These are phyloP conservation scores for Thoracochromis brauschi DNA, from an alignment of 2,113 vertebrate genomes.

Conservation along the genomic window DNA sequence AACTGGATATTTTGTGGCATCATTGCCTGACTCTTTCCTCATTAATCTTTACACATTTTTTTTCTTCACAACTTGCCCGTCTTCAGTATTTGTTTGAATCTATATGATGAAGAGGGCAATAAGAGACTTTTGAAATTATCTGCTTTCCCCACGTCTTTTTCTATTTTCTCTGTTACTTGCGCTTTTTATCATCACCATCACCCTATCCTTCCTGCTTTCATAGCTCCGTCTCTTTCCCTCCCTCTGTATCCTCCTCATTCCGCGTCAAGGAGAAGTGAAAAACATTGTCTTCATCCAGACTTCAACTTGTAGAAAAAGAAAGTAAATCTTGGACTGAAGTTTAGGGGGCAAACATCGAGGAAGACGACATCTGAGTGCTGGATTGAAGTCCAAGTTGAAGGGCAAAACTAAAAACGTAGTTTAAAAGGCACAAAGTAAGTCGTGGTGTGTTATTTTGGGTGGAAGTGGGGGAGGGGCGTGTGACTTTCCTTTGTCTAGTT, in stretches of 20 bases:
- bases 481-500: slow-evolving; percentile 25
- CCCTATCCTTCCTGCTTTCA: not conserved
- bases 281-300: slow-evolving; percentile 12
- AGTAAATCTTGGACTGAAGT: slow-evolving; percentile 47
- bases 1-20: not conserved
- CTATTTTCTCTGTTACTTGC: not conserved
- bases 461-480: not conserved
- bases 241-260: not conserved
- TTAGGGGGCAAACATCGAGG: slow-evolving; percentile 24
- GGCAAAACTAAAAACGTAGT: slow-evolving; percentile 14
- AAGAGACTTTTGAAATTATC: not conserved
- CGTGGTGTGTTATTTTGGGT: not conserved
- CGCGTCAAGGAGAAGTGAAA: slow-evolving; percentile 43
- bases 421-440: slow-evolving; percentile 12
- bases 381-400: slow-evolving; percentile 52
- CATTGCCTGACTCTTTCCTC: not conserved
- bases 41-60: not conserved
- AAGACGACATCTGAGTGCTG: slow-evolving; percentile 18
- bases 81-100: not conserved
- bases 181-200: not conserved
- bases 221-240: not conserved
- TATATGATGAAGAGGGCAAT: not conserved
- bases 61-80: not conserved
- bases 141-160: not conserved
- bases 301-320: slow-evolving; percentile 28